These are phyloP conservation scores for Poecile atricapillus DNA, from an alignment of 2,113 vertebrate genomes.

Conservation along the genomic window DNA sequence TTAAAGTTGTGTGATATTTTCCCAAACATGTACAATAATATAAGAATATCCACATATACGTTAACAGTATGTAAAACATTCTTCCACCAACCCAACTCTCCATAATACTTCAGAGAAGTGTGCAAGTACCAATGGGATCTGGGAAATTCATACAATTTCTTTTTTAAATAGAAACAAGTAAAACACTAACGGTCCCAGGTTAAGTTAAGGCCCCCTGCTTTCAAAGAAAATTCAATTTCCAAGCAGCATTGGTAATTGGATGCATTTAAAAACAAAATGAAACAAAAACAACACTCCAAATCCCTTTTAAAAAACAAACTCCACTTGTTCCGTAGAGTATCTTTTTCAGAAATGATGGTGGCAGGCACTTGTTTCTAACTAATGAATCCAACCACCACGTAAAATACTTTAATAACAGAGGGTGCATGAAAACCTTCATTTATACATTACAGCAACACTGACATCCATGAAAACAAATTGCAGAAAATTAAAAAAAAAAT, in stretches of 20 bases:
- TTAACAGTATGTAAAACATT: constrained; percentile 70
- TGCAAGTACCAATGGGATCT: constrained; percentile 61
- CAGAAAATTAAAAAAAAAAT: not conserved
- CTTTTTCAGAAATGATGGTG: constrained; percentile 35
- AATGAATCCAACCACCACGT: constrained; percentile 9
- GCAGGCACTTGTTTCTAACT: constrained; percentile 22
- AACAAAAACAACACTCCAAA: constrained; percentile 36
- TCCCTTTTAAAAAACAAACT: not conserved
- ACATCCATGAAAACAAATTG: not conserved
- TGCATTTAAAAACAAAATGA: constrained; percentile 11
- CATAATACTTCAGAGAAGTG: constrained; percentile 58
- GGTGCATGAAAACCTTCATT: constrained; percentile 3
- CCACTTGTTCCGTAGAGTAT: not conserved
- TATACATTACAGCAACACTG: not conserved
- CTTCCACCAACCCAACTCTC: constrained; percentile 52
- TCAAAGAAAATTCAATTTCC: constrained; percentile 37
- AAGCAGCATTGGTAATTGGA: constrained; percentile 50
- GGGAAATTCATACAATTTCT: constrained; percentile 58
- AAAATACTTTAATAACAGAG: constrained; percentile 23
- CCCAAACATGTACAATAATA: constrained; percentile 78
- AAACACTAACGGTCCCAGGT: constrained; percentile 45
- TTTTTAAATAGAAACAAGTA: constrained; percentile 59
- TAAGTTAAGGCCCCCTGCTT: constrained; percentile 60
- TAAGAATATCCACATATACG: constrained; percentile 75
- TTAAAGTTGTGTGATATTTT: constrained; percentile 68